phyloP scores from a whole-genome alignment of 1,140 invertebrate genomes.

The Platyura marginata region DNA sequence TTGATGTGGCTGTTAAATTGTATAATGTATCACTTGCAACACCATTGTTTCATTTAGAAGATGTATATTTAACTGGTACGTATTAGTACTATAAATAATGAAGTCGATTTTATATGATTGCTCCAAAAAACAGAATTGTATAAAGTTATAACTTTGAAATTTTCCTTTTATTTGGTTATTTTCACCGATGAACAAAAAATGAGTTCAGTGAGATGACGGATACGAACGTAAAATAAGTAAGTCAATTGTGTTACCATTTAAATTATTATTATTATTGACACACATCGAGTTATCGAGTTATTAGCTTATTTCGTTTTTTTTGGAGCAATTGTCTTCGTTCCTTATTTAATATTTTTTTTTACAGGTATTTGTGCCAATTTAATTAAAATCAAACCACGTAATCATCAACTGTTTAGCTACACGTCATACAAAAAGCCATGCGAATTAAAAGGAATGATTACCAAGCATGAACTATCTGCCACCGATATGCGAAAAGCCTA shows the following conservation, averaged over 20 bases:
- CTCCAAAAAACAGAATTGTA: neutral
- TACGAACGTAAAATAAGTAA: no score
- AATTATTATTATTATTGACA: no score
- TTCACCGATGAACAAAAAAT: no score
- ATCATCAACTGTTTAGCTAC: slow-evolving; percentile 18
- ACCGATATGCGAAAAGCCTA: slow-evolving; percentile 17
- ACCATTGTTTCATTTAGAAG: slow-evolving; percentile 60
- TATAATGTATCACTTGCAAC: slow-evolving; percentile 48
- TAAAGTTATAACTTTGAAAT: neutral
- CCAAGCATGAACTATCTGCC: slow-evolving; percentile 17
- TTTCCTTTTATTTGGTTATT: neutral
- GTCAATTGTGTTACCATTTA: no score
- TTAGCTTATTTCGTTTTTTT: no score
- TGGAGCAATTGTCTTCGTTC: no score
- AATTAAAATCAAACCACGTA: slow-evolving; percentile 10
- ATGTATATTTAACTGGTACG: slow-evolving; percentile 69
- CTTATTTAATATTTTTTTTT: neutral
- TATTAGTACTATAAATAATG: neutral
- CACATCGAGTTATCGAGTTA: no score
- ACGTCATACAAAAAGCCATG: slow-evolving; percentile 10
- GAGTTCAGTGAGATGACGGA: no score
- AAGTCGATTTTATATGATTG: neutral
- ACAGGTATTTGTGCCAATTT: slow-evolving; percentile 12
- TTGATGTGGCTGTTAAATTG: slow-evolving; percentile 41
- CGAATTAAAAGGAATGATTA: slow-evolving; percentile 16